These are phyloP conservation scores for Falco concolor DNA, from an alignment of 2,797 vertebrate genomes.

Conservation along the genomic window DNA sequence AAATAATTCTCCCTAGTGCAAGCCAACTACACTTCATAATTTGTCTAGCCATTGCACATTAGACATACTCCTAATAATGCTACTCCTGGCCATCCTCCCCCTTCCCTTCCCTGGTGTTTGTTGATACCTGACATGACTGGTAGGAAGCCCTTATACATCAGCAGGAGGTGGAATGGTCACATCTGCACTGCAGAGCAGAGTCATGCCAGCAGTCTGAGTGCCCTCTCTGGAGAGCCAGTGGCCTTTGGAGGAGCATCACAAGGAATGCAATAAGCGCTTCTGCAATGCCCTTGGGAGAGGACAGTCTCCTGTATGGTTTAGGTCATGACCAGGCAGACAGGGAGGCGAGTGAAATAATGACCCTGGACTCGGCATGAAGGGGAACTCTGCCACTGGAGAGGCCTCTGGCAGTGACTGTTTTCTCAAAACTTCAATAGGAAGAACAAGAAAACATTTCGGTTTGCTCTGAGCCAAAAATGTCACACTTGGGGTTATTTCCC, in stretches of 20 bases:
- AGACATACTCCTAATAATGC: neutral
- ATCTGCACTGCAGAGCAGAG: fast-evolving
- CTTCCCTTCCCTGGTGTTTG: neutral
- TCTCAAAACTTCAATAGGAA: neutral
- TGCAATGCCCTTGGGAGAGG: neutral
- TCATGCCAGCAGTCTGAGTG: neutral
- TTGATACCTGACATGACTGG: fast-evolving
- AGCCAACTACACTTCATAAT: neutral
- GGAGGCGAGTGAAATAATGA: neutral
- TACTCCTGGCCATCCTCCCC: neutral
- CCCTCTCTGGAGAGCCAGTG: neutral
- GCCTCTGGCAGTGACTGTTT: neutral
- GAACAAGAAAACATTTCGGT: slow-evolving; percentile 15
- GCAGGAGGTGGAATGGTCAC: fast-evolving
- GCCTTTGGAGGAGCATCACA: neutral
- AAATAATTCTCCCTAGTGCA: neutral
- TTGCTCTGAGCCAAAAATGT: neutral
- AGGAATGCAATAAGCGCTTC: neutral
- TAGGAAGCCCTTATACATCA: neutral
- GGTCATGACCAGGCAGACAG: neutral
- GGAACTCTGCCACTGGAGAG: neutral
- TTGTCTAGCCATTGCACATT: neutral
- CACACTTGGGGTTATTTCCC: neutral
- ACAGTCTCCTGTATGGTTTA: neutral
- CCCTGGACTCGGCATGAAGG: neutral